phyloP scores from a whole-genome alignment of 1,140 invertebrate species.

The Argopecten irradians region DNA sequence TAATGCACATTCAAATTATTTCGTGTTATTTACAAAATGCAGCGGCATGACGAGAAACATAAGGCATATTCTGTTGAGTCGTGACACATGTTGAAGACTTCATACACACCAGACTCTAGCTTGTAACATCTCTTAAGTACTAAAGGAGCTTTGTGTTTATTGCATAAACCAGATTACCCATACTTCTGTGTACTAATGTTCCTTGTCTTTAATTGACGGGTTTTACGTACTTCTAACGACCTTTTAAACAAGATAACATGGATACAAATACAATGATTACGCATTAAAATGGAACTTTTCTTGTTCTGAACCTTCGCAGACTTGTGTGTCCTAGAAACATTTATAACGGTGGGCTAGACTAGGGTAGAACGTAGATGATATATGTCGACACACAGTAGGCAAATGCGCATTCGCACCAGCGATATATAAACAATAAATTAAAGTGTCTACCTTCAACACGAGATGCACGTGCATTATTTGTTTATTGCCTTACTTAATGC shows the following conservation, averaged over 20 bases:
- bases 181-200: neutral
- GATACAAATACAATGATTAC: neutral
- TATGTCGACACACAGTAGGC: neutral
- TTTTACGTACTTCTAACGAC: neutral
- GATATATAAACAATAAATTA: neutral
- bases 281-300: neutral
- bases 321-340: neutral
- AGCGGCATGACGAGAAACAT: neutral
- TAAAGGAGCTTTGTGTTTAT: neutral
- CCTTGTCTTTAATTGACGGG: neutral
- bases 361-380: neutral
- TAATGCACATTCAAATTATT: neutral
- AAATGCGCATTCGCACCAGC: neutral
- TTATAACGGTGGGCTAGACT: neutral
- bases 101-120: neutral
- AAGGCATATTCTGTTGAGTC: neutral
- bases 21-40: neutral
- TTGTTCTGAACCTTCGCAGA: neutral
- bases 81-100: neutral
- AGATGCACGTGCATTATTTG: neutral
- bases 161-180: neutral
- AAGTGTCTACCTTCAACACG: neutral
- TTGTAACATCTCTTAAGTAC: neutral
- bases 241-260: constrained; percentile 17
- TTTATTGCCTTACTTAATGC: neutral